phyloP scores from a whole-genome alignment of 2,888 invertebrate genomes.

The Mythimna pallens region DNA sequence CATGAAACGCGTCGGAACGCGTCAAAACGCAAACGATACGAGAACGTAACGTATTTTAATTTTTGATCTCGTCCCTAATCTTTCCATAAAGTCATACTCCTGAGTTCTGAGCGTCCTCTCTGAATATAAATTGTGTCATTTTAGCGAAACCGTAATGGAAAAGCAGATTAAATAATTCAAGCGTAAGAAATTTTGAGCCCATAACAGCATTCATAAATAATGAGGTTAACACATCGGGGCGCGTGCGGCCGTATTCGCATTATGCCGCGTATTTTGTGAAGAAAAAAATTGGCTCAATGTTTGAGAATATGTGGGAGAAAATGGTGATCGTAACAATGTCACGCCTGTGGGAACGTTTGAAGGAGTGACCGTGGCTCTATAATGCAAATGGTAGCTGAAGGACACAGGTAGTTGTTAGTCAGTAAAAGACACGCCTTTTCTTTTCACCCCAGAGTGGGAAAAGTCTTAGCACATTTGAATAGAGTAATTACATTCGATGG shows the following conservation, averaged over 20 bases:
- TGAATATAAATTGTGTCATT: constrained; percentile 90
- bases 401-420: too few relatives aligned
- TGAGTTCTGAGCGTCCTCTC: constrained; percentile 77
- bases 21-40: constrained; percentile 51
- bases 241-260: constrained; percentile 67
- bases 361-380: too few relatives aligned
- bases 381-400: too few relatives aligned
- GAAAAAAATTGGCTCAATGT: constrained; percentile 19
- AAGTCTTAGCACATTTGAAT: too few relatives aligned
- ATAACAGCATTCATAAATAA: constrained; percentile 88
- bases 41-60: constrained; percentile 75
- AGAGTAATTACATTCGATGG: too few relatives aligned
- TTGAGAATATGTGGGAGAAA: constrained; percentile 7
- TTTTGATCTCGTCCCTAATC: constrained; percentile 84
- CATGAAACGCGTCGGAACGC: constrained; percentile 53
- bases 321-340: constrained; percentile 32
- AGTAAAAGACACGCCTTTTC: too few relatives aligned
- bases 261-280: constrained; percentile 58
- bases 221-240: constrained; percentile 82
- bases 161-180: constrained; percentile 89
- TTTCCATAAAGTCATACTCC: constrained; percentile 84
- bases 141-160: constrained; percentile 88
- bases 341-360: not conserved
- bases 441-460: too few relatives aligned
- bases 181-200: constrained; percentile 88